These are phyloP conservation scores for Oryzias javanicus DNA, from an alignment of 2,113 vertebrate species.

Conservation along the genomic window DNA sequence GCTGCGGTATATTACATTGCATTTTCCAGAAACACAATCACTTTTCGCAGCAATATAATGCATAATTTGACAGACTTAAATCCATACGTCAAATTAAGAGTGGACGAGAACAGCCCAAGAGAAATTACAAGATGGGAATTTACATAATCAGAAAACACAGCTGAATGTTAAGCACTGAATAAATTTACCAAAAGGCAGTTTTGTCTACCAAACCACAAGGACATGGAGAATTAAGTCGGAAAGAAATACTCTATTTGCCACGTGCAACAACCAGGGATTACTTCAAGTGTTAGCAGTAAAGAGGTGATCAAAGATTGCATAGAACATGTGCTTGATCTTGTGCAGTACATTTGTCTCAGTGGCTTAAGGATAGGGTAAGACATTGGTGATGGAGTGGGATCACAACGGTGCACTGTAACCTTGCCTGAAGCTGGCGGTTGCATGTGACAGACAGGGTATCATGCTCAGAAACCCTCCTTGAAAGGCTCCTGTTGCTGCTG, in stretches of 20 bases:
- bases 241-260: slow-evolving; percentile 18
- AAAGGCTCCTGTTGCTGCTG: slow-evolving; percentile 62
- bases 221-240: slow-evolving; percentile 17
- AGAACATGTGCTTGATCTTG: slow-evolving; percentile 43
- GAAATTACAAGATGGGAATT: background rate
- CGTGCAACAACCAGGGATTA: slow-evolving; percentile 11
- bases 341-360: slow-evolving; percentile 49
- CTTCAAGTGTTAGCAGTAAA: slow-evolving; percentile 16
- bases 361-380: slow-evolving; percentile 48
- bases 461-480: slow-evolving; percentile 60
- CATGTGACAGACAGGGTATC: slow-evolving; percentile 71
- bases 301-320: slow-evolving; percentile 30
- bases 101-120: background rate
- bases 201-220: background rate
- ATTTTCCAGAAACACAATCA: background rate
- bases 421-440: slow-evolving; percentile 43
- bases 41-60: background rate
- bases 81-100: background rate
- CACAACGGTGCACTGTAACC: slow-evolving; percentile 47
- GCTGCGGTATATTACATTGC: too few relatives aligned
- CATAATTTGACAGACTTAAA: background rate
- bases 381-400: slow-evolving; percentile 61
- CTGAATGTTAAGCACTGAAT: slow-evolving; percentile 2
- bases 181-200: background rate
- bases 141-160: slow-evolving; percentile 3